Base-by-base conservation (phyloP, 2,797 vertebrate genomes). In the Amphiprion clarkii region DNA sequence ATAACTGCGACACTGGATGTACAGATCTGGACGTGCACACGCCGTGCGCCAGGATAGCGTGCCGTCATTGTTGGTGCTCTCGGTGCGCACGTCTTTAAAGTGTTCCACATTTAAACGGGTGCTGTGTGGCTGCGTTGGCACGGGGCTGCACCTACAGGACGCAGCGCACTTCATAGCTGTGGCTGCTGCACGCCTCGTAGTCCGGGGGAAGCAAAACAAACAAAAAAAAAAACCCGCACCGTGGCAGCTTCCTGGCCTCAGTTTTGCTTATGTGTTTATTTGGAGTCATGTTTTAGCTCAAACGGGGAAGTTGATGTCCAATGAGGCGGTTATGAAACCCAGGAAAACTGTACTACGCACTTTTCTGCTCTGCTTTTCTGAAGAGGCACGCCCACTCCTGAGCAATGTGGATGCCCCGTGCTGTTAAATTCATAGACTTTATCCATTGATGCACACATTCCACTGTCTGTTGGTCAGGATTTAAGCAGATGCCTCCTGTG, bases 361-460 rank as follows among this genome's bases (percentile, higher is more conserved):
- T 96, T 96, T 92, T 91, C 81, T 88, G 90, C 88, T 89, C 63
- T 81, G 87, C 71, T 86, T 90, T 89, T 81, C 53, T 39, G 79
- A 39, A 74, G 91, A 92, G 95, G 89, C 93, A 95, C 95, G 94
- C 95, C 95, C 95, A 95, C 95, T 93, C 92, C 79, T 44, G 87
- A 83, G 88, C 84, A 88, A 67, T 84, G 87, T 87, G 88, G 78
- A 84, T 77, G 61, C 59, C 67, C 65, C 60, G 63, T 74, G 66
- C 62, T 67, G 60, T 33, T 49, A 10, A 19, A 74, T 64, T 31
- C 42, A 19, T 13, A 4, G 0, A 60, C 64, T 27, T 64, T 13
- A 33, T 33, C 25, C 39, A 11, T 77, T 16, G 54, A 62, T 59
- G 53, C 21, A 12, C 72, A 31, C 56, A 21, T 21, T 13, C 2